Evolutionary conservation across 2,113 vertebrate species (phyloP).

Genomic region (Todiramphus chloris): DNA sequence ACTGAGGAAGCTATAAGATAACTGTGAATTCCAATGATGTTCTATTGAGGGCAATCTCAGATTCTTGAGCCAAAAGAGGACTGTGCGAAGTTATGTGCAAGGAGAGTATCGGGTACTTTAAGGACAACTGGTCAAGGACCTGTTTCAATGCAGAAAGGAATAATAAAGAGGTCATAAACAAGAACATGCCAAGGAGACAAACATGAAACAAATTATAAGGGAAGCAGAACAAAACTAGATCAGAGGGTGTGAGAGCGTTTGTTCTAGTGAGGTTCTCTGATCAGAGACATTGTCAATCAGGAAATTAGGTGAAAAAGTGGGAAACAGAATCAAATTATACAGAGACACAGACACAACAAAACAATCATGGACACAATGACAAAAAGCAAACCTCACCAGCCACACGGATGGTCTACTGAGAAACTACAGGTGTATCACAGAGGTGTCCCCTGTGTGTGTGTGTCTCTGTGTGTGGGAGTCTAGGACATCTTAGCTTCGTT

Average conservation of each 20-base stretch:
- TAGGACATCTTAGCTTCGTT: neutral
- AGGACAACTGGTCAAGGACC: neutral
- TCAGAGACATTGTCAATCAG: neutral
- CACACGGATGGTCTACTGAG: fast-evolving
- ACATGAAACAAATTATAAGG: too few relatives aligned
- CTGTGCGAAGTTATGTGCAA: neutral
- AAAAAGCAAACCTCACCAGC: neutral
- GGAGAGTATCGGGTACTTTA: neutral
- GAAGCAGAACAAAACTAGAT: neutral
- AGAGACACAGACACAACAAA: too few relatives aligned
- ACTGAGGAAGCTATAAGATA: neutral
- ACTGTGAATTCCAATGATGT: neutral
- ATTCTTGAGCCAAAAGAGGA: neutral
- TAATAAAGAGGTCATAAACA: neutral
- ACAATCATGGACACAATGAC: neutral
- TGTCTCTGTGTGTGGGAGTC: neutral
- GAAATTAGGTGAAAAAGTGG: neutral
- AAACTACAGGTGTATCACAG: neutral
- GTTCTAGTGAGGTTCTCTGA: neutral
- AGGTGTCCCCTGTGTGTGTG: neutral
- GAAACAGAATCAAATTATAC: neutral
- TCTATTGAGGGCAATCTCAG: too few relatives aligned
- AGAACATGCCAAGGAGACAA: neutral
- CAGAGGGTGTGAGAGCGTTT: neutral
- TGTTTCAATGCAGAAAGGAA: neutral